Percentiles rank a stretch among this genome's conserved stretches.
phyloP scores from a whole-genome alignment of 2,797 vertebrate species.

The Neosalanx taihuensis region DNA sequence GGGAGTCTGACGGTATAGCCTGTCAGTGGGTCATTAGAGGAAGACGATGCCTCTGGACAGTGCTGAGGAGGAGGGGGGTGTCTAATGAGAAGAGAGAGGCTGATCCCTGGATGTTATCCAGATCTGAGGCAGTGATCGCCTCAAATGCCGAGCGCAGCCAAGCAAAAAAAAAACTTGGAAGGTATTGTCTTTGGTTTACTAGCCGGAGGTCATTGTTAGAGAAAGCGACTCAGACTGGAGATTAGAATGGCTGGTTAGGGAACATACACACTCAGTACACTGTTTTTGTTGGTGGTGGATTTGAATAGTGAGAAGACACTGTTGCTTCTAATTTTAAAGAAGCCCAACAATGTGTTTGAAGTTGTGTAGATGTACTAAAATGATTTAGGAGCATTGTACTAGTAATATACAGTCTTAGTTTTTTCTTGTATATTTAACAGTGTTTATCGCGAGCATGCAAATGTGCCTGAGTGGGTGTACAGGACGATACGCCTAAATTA shows the following conservation, averaged over 20 bases:
- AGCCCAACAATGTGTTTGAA: too few relatives aligned
- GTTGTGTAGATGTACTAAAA: too few relatives aligned
- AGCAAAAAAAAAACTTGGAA: background rate
- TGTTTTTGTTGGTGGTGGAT: too few relatives aligned
- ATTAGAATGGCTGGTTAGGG: too few relatives aligned
- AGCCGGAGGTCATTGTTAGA: background rate
- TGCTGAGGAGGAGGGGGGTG: constrained; percentile 4
- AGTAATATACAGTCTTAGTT: too few relatives aligned
- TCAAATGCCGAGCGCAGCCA: background rate
- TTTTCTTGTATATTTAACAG: too few relatives aligned
- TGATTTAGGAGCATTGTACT: too few relatives aligned
- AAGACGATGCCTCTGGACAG: constrained; percentile 14
- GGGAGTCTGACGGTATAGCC: background rate
- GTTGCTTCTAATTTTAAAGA: too few relatives aligned
- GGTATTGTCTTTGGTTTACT: too few relatives aligned
- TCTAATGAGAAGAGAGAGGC: constrained; percentile 18
- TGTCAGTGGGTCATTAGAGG: constrained; percentile 8
- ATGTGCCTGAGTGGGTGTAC: background rate
- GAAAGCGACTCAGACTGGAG: too few relatives aligned
- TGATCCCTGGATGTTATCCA: constrained; percentile 11
- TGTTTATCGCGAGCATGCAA: background rate
- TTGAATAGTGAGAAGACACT: too few relatives aligned
- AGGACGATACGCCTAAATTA: background rate
- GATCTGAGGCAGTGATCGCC: background rate
- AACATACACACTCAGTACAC: too few relatives aligned